Conservation (phyloP, 2,113 vertebrate species). For the Trochalopteron elliotii region DNA sequence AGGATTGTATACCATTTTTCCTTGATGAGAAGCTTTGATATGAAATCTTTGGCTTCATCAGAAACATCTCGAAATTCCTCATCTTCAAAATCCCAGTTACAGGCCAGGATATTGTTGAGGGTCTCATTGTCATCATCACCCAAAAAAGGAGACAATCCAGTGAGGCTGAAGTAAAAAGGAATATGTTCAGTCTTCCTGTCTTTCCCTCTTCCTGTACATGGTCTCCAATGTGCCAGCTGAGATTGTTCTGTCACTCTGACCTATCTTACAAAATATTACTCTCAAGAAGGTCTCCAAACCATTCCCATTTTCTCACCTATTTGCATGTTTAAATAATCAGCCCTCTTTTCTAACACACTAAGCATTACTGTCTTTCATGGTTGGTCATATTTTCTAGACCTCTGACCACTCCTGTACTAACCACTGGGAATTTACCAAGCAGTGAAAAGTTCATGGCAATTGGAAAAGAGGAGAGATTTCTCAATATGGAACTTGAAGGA, state of each 20-base stretch:
- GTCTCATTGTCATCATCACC: constrained; percentile 95
- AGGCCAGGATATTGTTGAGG: constrained; percentile 92
- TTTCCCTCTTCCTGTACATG: not conserved
- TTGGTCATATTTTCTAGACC: not conserved
- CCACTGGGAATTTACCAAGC: not conserved
- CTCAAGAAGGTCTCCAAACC: not conserved
- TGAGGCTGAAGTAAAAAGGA: constrained; percentile 78
- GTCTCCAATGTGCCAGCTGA: not conserved
- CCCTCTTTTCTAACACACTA: not conserved
- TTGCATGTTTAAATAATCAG: not conserved
- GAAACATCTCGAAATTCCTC: constrained; percentile 89
- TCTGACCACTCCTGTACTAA: not conserved
- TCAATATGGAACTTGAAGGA: not conserved
- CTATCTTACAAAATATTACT: not conserved
- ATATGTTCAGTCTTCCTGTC: not conserved
- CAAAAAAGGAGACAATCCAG: constrained; percentile 93
- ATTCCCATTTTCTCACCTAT: not conserved
- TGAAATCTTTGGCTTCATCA: constrained; percentile 93
- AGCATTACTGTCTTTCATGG: not conserved
- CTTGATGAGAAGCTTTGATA: constrained; percentile 92
- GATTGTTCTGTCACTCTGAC: not conserved
- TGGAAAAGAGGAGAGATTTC: not conserved
- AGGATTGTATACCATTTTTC: constrained; percentile 85
- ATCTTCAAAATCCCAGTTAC: constrained; percentile 92
- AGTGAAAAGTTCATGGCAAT: not conserved